Percentiles rank a stretch among this genome's conserved stretches.
Conservation (phyloP, 2,888 invertebrate genomes). For the Mythimna albipuncta region DNA sequence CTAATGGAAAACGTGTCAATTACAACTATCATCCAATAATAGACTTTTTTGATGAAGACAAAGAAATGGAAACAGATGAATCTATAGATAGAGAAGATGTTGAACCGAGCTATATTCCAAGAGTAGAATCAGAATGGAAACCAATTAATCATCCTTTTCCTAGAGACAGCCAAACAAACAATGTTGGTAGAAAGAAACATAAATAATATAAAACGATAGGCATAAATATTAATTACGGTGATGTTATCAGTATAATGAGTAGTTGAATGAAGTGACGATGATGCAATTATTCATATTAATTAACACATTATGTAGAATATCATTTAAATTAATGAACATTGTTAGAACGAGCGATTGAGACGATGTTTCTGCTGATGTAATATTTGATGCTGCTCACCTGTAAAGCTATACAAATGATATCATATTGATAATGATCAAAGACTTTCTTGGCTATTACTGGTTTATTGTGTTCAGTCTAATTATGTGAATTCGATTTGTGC, state of each 20-base stretch:
- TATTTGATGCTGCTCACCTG: slow-evolving; percentile 33
- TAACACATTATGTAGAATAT: slow-evolving; percentile 32
- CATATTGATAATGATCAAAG: slow-evolving; percentile 20
- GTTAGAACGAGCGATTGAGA: slow-evolving; percentile 52
- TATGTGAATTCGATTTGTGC: slow-evolving; percentile 43
- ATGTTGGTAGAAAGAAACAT: slow-evolving; percentile 62
- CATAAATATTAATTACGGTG: slow-evolving; percentile 30
- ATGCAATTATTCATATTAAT: slow-evolving; percentile 50
- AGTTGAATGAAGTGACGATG: slow-evolving; percentile 31
- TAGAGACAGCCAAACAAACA: slow-evolving; percentile 71
- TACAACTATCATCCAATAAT: slow-evolving; percentile 96
- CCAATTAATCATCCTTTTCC: slow-evolving; percentile 83
- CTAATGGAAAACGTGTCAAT: slow-evolving; percentile 91
- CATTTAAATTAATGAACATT: slow-evolving; percentile 39
- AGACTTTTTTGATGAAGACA: slow-evolving; percentile 93
- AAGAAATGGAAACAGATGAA: slow-evolving; percentile 75
- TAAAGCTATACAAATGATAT: slow-evolving; percentile 5
- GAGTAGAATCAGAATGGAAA: slow-evolving; percentile 87
- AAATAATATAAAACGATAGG: slow-evolving; percentile 45
- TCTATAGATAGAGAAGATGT: slow-evolving; percentile 85
- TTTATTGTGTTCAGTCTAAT: slow-evolving; percentile 6
- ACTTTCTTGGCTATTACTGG: not conserved
- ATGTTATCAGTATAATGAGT: slow-evolving; percentile 39
- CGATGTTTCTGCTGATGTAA: slow-evolving; percentile 57
- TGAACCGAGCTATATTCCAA: slow-evolving; percentile 73